Percentiles rank a stretch among this genome's conserved stretches.
Evolutionary conservation across 1,140 invertebrate species (phyloP).

Genomic region (Homarus americanus): DNA sequence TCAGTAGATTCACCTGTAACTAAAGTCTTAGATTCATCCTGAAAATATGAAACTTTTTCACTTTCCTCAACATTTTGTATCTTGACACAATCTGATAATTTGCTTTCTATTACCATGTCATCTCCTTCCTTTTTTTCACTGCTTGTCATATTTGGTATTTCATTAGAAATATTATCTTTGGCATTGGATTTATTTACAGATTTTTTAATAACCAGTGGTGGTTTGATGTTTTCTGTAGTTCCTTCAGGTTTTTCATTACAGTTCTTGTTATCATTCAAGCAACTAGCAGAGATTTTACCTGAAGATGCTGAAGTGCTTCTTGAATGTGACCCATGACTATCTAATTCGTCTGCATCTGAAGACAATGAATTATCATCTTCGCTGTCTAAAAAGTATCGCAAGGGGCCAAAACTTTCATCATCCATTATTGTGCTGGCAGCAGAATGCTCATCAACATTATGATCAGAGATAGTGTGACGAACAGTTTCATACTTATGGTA

Average conservation of each 20-base stretch:
- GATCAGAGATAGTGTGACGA: constrained; percentile 25
- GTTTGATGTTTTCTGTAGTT: not conserved
- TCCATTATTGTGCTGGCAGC: constrained; percentile 37
- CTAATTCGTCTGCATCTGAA: not conserved
- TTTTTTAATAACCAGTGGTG: not conserved
- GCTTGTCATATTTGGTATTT: not conserved
- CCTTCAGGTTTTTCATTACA: not conserved
- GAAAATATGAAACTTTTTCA: not conserved
- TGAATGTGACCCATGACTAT: not conserved
- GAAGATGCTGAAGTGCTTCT: constrained; percentile 1
- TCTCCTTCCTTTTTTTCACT: not conserved
- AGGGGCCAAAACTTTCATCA: constrained; percentile 24
- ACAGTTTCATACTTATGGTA: constrained; percentile 53
- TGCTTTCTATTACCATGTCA: not conserved
- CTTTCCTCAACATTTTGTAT: not conserved
- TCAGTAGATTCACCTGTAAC: not conserved
- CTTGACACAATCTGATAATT: not conserved
- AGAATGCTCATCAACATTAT: constrained; percentile 17
- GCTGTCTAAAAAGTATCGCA: constrained; percentile 30
- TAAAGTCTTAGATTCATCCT: not conserved
- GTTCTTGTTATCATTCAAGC: not conserved
- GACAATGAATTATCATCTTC: constrained; percentile 26
- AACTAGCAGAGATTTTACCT: not conserved
- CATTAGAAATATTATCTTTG: not conserved
- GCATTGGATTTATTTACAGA: not conserved